Conservation (phyloP, 2,888 invertebrate species). For the Dioctria linearis region DNA sequence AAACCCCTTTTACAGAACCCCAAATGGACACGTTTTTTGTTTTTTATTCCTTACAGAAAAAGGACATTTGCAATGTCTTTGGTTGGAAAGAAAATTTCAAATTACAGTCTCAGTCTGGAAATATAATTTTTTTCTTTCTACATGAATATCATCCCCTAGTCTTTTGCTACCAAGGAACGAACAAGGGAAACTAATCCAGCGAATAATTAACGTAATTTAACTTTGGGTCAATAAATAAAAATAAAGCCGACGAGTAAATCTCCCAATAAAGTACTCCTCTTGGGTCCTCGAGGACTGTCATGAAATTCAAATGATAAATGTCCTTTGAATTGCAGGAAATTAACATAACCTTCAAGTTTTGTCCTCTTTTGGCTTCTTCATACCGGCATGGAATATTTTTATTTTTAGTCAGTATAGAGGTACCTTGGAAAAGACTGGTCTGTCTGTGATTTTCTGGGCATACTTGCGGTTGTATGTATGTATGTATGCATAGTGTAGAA, state of each 20-base stretch:
- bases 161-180: too few relatives aligned
- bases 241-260: slow-evolving; percentile 43
- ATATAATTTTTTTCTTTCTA: too few relatives aligned
- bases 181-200: slow-evolving; percentile 48
- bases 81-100: too few relatives aligned
- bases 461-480: neutral
- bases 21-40: neutral
- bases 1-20: neutral
- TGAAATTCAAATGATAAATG: slow-evolving; percentile 54
- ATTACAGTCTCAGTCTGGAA: too few relatives aligned
- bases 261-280: slow-evolving; percentile 32
- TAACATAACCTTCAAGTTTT: slow-evolving; percentile 16
- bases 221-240: slow-evolving; percentile 52
- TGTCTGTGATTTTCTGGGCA: neutral
- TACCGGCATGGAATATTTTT: neutral
- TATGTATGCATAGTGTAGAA: slow-evolving; percentile 37
- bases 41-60: too few relatives aligned
- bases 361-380: neutral
- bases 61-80: too few relatives aligned
- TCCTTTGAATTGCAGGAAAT: slow-evolving; percentile 37
- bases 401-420: neutral
- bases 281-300: slow-evolving; percentile 14
- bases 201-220: slow-evolving; percentile 57
- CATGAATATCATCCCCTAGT: too few relatives aligned
- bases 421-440: slow-evolving; percentile 30